Evolutionary conservation across 2,888 invertebrate genomes (phyloP).

Genomic region (Mesochorus sp.): DNA sequence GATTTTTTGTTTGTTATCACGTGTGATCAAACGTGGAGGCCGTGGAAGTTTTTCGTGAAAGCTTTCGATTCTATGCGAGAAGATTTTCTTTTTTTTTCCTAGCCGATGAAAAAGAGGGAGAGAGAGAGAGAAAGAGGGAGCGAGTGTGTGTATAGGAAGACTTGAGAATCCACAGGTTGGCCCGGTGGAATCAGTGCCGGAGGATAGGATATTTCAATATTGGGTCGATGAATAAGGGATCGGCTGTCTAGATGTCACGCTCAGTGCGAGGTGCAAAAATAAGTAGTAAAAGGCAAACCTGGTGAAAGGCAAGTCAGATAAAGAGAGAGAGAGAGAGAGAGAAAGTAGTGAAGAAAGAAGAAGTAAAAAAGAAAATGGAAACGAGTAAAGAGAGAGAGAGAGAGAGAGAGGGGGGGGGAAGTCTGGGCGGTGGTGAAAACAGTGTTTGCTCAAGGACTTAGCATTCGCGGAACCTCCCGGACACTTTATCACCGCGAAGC

Average conservation of each 20-base stretch:
- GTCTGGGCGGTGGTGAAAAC: constrained; percentile 50
- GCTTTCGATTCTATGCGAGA: neutral
- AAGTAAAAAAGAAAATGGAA: constrained; percentile 7
- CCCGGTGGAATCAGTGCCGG: constrained; percentile 60
- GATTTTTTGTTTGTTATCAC: no score
- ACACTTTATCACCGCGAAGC: constrained; percentile 60
- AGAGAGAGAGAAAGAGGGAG: constrained; percentile 7
- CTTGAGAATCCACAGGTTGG: constrained; percentile 67
- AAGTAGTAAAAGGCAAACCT: constrained; percentile 42
- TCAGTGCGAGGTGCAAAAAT: constrained; percentile 52
- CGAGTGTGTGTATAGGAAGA: constrained; percentile 4
- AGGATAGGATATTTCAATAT: constrained; percentile 65
- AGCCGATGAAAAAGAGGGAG: constrained; percentile 8
- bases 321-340: constrained; percentile 1
- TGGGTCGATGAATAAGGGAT: constrained; percentile 70
- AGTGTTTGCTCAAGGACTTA: constrained; percentile 64
- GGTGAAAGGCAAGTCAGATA: constrained; percentile 26
- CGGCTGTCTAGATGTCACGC: constrained; percentile 63
- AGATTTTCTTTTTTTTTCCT: neutral
- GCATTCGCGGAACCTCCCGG: constrained; percentile 34
- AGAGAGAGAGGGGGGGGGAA: constrained; percentile 21
- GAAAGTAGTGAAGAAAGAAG: constrained; percentile 9
- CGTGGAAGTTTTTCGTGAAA: neutral
- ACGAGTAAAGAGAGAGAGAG: neutral
- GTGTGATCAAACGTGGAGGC: no score